A percentile compares a stretch with the other conserved stretches of the same genome.
Conservation (phyloP, 2,797 vertebrate genomes). For the Eulemur rubriventer region DNA sequence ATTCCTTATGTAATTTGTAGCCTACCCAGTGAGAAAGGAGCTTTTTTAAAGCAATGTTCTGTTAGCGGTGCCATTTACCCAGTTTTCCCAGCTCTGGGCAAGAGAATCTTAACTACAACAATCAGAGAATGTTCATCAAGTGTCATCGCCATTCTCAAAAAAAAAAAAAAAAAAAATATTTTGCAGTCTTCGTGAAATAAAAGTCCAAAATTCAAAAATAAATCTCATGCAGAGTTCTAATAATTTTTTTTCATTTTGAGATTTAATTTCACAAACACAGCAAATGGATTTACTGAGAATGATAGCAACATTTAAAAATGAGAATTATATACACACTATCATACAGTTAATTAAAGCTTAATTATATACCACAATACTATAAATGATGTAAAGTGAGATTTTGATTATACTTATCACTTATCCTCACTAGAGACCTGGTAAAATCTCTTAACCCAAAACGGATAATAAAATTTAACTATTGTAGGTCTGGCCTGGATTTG, state of each 20-base stretch:
- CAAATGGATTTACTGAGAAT: slow-evolving; percentile 17
- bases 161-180: not conserved
- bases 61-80: not conserved
- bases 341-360: not conserved
- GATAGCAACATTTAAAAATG: not conserved
- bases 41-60: not conserved
- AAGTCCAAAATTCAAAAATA: slow-evolving; percentile 34
- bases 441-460: not conserved
- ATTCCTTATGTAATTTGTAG: slow-evolving; percentile 54
- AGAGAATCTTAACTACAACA: slow-evolving; percentile 22
- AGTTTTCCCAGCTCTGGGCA: not conserved
- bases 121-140: not conserved
- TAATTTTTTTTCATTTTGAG: not conserved
- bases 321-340: not conserved
- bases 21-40: not conserved
- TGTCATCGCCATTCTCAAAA: not conserved
- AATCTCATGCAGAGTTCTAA: not conserved
- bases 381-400: not conserved
- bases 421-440: not conserved
- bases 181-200: not conserved
- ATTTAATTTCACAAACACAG: not conserved
- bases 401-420: not conserved
- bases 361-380: not conserved
- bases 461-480: not conserved
- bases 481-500: not conserved